phyloP scores from a whole-genome alignment of 2,797 vertebrate genomes.

The Loriculus beryllinus region DNA sequence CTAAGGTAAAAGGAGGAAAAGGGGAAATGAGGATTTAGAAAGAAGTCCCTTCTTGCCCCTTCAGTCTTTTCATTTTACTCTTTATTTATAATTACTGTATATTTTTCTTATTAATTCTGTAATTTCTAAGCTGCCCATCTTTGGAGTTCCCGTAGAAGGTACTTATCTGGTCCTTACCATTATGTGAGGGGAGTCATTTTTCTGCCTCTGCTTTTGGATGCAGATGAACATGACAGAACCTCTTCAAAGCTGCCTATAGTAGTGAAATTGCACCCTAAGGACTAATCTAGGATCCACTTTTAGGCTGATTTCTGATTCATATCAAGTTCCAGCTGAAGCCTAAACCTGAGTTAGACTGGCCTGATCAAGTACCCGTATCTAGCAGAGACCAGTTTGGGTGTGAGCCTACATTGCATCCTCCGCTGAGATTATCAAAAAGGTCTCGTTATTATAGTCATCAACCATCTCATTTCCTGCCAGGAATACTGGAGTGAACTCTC shows the following conservation, averaged over 20 bases:
- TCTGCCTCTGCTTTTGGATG: not conserved
- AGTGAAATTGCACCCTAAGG: not conserved
- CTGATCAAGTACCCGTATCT: not conserved
- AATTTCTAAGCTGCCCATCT: not conserved
- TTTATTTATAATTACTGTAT: not conserved
- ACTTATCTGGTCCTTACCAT: not conserved
- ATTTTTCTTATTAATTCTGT: not conserved
- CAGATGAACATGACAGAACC: not conserved
- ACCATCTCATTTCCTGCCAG: conserved; percentile 56
- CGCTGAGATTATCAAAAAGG: conserved; percentile 49
- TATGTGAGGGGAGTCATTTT: not conserved
- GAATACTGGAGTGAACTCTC: conserved; percentile 52
- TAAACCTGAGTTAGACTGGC: not conserved
- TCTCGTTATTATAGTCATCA: conserved; percentile 57
- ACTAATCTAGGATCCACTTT: not conserved
- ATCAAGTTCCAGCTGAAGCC: not conserved
- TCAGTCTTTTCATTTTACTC: not conserved
- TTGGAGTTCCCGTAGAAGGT: not conserved
- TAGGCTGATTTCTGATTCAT: not conserved
- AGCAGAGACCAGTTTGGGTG: not conserved
- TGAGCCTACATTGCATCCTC: conserved; percentile 16
- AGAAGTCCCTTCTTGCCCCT: not conserved
- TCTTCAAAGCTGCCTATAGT: not conserved
- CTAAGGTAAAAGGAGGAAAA: not conserved
- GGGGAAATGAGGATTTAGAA: not conserved